Base-by-base conservation (phyloP, 37 sponge, comb jelly and placozoan species). In the Bolinopsis microptera region DNA sequence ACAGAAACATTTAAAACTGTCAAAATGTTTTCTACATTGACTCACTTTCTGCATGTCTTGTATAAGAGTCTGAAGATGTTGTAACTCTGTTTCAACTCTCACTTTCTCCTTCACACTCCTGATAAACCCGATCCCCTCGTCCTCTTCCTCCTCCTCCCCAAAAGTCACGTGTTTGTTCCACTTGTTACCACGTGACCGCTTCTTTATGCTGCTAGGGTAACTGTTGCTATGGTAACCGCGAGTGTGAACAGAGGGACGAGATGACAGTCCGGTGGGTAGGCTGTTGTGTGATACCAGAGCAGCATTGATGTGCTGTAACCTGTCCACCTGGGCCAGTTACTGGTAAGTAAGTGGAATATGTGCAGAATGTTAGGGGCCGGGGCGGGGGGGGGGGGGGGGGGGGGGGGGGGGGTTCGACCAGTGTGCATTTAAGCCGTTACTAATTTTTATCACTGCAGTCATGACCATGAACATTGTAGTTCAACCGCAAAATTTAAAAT, bases 251-350 rank as follows among this genome's bases (percentile, higher is more conserved):
- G 16, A 9, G 5, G 3, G 25, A 5, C 3, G n/a, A 22, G 75
- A 28, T 61, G 18, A 21, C 9, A 61, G 68, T 28, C 28, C 27
- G 27, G 28, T 25, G 18, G 26, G 18, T 13, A 18, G 18, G 3
- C 35, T 34, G 61, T 5, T 41, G 61, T 86, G 90, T 5, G 90
- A 35, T 5, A 86, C 90, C 26, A 86, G 90, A 22, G 90, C 90
- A 28, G 90, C 90, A 34, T 86, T 86, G n/a, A 86, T 86, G 61
- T 86, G 90, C 90, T 86, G 90, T 39, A 86, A 40, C 30, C 26
- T 39, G 90, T 86, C 90, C 32, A 86, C 61, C 74, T 70, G 74
- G n/a, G n/a, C n/a, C n/a, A n/a, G n/a, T n/a, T n/a, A n/a, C n/a
- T n/a, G n/a, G n/a, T n/a, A n/a, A n/a, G n/a, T n/a, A n/a, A n/a